A percentile compares a stretch with the other conserved stretches of the same genome.
Conservation (phyloP, 2,113 vertebrate species). For the Hippopotamus amphibius region DNA sequence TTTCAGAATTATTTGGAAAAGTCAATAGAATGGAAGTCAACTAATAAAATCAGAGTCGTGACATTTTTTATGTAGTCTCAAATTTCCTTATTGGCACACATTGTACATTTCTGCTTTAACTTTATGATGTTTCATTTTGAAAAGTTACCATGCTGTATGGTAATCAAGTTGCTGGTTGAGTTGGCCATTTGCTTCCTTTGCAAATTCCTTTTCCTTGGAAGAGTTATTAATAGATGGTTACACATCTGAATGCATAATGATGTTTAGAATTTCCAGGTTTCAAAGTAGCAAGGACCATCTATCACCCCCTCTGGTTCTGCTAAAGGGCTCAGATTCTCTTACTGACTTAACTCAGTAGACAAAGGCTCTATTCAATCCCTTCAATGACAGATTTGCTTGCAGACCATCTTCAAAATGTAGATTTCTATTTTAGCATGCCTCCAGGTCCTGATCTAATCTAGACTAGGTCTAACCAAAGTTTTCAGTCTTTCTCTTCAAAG, state of each 20-base stretch:
- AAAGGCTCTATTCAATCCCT: neutral
- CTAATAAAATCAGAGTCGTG: constrained; percentile 10
- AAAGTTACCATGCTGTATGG: neutral
- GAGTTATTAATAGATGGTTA: constrained; percentile 3
- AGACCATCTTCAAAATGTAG: neutral
- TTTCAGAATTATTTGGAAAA: constrained; percentile 43
- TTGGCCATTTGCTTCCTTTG: constrained; percentile 30
- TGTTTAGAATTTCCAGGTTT: neutral
- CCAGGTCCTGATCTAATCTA: neutral
- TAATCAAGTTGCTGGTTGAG: neutral
- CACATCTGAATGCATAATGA: neutral
- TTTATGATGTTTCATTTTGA: constrained; percentile 48
- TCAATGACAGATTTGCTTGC: neutral
- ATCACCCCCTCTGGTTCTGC: neutral
- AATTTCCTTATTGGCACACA: neutral
- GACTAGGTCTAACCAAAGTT: neutral
- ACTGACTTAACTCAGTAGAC: neutral
- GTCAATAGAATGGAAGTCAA: constrained; percentile 39
- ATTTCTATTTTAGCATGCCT: neutral
- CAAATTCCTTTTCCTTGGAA: constrained; percentile 4
- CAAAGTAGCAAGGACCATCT: neutral
- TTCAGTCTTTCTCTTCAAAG: neutral
- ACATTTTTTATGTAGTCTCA: neutral
- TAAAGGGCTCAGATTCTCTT: neutral
- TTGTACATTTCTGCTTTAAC: neutral